phyloP scores from a whole-genome alignment of 2,113 vertebrate species.

The Corynorhinus townsendii region DNA sequence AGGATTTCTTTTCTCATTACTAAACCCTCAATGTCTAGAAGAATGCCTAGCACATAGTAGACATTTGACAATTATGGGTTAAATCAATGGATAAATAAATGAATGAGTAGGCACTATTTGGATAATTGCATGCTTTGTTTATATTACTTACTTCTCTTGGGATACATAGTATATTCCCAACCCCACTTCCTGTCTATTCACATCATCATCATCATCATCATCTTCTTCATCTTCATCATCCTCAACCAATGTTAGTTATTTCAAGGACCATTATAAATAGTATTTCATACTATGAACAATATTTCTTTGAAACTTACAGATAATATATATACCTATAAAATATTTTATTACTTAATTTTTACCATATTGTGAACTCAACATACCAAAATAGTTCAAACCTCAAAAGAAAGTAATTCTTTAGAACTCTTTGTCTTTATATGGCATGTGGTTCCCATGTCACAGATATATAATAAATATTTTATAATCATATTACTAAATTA shows the following conservation, averaged over 20 bases:
- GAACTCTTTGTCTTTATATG: not conserved
- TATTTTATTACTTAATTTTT: not conserved
- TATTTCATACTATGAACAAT: not conserved
- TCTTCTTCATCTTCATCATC: not conserved
- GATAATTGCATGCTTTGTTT: not conserved
- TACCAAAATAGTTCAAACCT: not conserved
- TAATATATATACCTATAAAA: not conserved
- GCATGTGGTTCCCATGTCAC: no score
- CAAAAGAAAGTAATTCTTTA: not conserved
- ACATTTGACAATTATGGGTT: not conserved
- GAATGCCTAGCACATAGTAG: not conserved
- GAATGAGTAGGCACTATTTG: not conserved
- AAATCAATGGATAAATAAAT: not conserved
- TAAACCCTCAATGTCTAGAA: not conserved
- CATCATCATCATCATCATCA: not conserved
- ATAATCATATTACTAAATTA: not conserved
- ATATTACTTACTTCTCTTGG: not conserved
- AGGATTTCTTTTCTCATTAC: not conserved
- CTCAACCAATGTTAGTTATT: not conserved
- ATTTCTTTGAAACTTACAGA: not conserved
- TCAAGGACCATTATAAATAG: not conserved
- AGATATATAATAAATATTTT: not conserved
- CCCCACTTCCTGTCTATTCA: not conserved
- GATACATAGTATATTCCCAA: not conserved
- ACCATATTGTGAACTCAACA: not conserved